These are phyloP conservation scores for Lichenostomus cassidix DNA, from an alignment of 2,113 vertebrate genomes.

Conservation along the genomic window DNA sequence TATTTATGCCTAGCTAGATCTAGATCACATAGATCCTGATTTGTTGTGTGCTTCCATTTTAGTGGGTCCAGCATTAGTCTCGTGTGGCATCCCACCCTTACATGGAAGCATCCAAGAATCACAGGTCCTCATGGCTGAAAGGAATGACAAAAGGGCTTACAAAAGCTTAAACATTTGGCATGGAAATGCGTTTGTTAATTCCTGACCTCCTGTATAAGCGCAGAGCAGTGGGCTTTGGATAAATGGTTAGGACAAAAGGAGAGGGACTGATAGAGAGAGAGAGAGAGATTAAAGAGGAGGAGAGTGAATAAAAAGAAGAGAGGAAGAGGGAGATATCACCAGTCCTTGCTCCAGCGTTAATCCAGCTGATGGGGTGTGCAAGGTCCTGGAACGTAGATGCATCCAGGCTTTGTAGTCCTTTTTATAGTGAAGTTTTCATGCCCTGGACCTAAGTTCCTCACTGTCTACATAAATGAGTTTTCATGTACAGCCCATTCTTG, in stretches of 20 bases:
- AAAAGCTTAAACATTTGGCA: background rate
- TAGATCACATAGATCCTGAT: background rate
- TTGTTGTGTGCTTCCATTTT: background rate
- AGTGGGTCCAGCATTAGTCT: background rate
- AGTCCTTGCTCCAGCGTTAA: background rate
- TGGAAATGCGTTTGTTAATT: background rate
- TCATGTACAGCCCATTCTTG: background rate
- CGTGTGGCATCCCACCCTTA: background rate
- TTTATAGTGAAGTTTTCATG: background rate
- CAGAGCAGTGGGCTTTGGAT: background rate
- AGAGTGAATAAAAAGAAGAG: background rate
- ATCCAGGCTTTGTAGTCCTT: background rate
- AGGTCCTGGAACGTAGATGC: accelerated
- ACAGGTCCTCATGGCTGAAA: background rate
- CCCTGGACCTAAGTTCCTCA: background rate
- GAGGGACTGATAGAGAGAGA: background rate
- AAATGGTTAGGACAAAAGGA: background rate
- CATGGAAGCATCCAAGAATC: background rate
- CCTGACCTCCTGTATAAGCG: no score
- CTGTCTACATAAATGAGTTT: background rate
- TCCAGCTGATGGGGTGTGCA: background rate
- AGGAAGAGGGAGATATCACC: background rate
- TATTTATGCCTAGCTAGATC: background rate
- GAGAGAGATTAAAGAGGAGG: background rate
- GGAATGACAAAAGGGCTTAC: background rate